Evolutionary conservation across 1,140 invertebrate genomes (phyloP), one percentile per base, ranked within the genome.

Genomic region (Formica selysi): DNA sequence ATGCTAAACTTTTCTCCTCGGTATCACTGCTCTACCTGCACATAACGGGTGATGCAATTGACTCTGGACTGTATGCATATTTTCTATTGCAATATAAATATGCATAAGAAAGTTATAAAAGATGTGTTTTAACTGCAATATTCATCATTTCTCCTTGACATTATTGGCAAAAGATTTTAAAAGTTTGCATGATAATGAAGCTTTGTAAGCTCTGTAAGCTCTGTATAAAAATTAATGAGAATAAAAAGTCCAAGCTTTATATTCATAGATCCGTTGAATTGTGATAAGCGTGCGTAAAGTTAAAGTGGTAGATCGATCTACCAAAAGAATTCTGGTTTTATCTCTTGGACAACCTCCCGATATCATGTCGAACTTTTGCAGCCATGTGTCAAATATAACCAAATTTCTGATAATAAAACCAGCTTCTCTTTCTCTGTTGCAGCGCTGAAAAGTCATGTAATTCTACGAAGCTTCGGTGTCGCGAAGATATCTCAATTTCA

Each of bases 371-470:
- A 29, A n/a, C 7, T 38, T 22, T 13, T 32, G n/a, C n/a, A 13
- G 0, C 10, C 19, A 4, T 36, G 36, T 5, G 13, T 19, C 36
- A 19, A 19, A 6, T 64, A 61, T 26, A 26, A 64, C 0, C 19
- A 29, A 65, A 85, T 84, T n/a, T 32, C 48, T 13, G 48, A 10
- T 29, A 65, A 78, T 65, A 51, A 78, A 19, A 3, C 5, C 16
- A 38, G 32, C 10, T 3, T 13, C 11, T 78, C 38, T 78, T 32
- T 78, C n/a, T 76, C n/a, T 76, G 62, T 85, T 85, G 6, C 81
- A 85, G 81, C 73, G 22, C 32, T 54, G 44, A 78, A 26, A 83
- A 48, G 89, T 87, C 88, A 90, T 90, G 86, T 90, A 57, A 90
- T 90, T 65, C 74, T 22, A 64, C 48, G n/a, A 57, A 44, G 68